Conservation (phyloP, 2,797 vertebrate species). For the Clarias platycephalus region DNA sequence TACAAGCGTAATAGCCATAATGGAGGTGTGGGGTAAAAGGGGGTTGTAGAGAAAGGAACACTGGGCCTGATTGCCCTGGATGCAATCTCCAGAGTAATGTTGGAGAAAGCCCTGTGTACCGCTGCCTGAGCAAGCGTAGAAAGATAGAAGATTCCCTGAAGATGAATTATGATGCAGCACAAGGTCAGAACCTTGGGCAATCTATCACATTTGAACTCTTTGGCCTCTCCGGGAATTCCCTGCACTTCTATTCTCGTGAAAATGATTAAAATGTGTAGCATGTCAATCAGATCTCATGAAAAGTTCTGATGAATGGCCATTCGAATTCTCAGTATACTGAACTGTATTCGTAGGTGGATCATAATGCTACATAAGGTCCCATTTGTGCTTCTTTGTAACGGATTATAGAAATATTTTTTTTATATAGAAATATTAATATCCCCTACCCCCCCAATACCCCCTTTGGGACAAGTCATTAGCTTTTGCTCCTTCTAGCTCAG, state of each 20-base stretch:
- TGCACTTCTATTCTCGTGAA: constrained; percentile 31
- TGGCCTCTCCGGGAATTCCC: constrained; percentile 3
- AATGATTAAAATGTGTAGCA: constrained; percentile 23
- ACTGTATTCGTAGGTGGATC: background rate
- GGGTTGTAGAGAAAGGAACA: constrained; percentile 30
- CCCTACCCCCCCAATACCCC: too few relatives aligned
- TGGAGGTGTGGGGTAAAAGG: constrained; percentile 24
- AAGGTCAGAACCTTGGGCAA: constrained; percentile 29
- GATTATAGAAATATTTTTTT: too few relatives aligned
- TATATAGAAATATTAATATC: too few relatives aligned
- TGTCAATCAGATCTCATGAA: background rate
- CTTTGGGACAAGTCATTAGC: too few relatives aligned
- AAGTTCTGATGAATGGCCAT: background rate
- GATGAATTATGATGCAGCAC: constrained; percentile 39
- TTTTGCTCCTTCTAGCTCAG: too few relatives aligned
- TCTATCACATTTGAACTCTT: constrained; percentile 37
- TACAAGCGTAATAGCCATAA: constrained; percentile 53
- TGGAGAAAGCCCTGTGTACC: constrained; percentile 39
- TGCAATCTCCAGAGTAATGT: constrained; percentile 50
- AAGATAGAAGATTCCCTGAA: constrained; percentile 45
- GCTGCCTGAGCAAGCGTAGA: constrained; percentile 33
- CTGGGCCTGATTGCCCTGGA: constrained; percentile 35
- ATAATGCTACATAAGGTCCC: too few relatives aligned
- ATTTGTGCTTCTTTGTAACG: too few relatives aligned
- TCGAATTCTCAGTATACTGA: background rate